Evolutionary conservation across 2,797 vertebrate genomes (phyloP).

Genomic region (Hydrocynus forskahlii): DNA sequence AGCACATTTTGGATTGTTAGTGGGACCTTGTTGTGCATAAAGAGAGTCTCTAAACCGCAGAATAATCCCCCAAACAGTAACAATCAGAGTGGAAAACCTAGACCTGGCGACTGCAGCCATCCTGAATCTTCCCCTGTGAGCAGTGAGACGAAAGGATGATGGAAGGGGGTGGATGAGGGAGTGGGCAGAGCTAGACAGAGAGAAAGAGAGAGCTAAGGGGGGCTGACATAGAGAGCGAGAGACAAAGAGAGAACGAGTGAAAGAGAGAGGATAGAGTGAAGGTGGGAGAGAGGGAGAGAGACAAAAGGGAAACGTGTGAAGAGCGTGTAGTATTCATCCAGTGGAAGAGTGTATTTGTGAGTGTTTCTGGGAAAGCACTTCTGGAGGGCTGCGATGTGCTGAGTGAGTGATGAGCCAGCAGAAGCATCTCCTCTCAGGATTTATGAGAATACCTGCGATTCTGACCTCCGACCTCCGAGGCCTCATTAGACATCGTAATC

Average conservation of each 20-base stretch:
- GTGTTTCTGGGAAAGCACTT: conserved; percentile 37
- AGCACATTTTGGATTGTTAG: conserved; percentile 48
- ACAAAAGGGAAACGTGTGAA: not conserved
- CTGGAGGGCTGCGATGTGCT: conserved; percentile 43
- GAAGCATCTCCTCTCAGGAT: conserved; percentile 54
- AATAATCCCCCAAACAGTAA: conserved; percentile 58
- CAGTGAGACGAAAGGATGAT: conserved; percentile 59
- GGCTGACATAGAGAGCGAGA: not conserved
- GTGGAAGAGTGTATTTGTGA: not conserved
- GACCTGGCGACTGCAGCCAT: conserved; percentile 52
- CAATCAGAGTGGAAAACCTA: conserved; percentile 64
- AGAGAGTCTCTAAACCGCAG: conserved; percentile 56
- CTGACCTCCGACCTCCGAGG: conserved; percentile 49
- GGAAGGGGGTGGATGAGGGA: conserved; percentile 2
- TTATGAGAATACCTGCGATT: conserved; percentile 52
- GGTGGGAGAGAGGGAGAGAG: too few species aligned
- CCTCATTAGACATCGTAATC: conserved; percentile 19
- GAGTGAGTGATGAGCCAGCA: conserved; percentile 47
- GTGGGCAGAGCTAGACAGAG: not conserved
- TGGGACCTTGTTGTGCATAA: conserved; percentile 54
- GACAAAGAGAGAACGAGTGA: not conserved
- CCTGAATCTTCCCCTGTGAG: conserved; percentile 60
- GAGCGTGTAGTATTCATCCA: not conserved
- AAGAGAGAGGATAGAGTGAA: not conserved
- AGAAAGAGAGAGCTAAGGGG: not conserved